Base-by-base conservation (phyloP, 2,797 vertebrate species). In the Oreochromis mossambicus region DNA sequence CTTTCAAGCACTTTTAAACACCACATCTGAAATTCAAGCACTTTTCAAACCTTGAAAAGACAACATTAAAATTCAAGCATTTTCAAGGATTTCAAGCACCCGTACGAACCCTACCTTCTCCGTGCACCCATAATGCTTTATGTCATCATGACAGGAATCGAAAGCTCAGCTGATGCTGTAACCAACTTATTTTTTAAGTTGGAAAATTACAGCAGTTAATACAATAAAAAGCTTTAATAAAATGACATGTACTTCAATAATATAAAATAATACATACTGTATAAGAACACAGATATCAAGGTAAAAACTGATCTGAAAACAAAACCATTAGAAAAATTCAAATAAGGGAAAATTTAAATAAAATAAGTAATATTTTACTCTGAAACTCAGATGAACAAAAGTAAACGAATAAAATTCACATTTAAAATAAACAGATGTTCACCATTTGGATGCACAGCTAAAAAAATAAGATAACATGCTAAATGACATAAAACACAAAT, bases 281-380 rank as follows among this genome's bases (percentile, higher is more conserved):
- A 1, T 61, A 34, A 61, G 29, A 61, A 61, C 34, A 61, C 19
- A 6, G 7, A 63, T 38, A 3, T 63, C 7, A 41, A 68, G n/a
- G n/a, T 68, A 24, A 38, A 43, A 68, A 26, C 36, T 43, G 4
- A 68, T 68, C 63, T 24, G 5, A 68, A 43, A 15, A 24, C 63
- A 41, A 14, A 66, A 38, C 3, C 3, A 19, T 8, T 8, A 50
- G 7, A 21, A 38, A 14, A 26, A 0, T 41, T 26, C 2, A 70
- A 43, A 46, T 17, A 0, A 17, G 21, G 3, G 24, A 11, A 29
- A 19, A 48, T 29, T 29, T 2, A 19, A 73, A 26, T 43, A 17
- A 26, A 70, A 73, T 3, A 38, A 38, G 19, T 63, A 36, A 63
- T 63, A 63, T 21, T 63, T 63, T 63, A 48, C 5, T 4, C 5